Base-by-base conservation (phyloP, 2,113 vertebrate genomes). In the Thalassoma bifasciatum region DNA sequence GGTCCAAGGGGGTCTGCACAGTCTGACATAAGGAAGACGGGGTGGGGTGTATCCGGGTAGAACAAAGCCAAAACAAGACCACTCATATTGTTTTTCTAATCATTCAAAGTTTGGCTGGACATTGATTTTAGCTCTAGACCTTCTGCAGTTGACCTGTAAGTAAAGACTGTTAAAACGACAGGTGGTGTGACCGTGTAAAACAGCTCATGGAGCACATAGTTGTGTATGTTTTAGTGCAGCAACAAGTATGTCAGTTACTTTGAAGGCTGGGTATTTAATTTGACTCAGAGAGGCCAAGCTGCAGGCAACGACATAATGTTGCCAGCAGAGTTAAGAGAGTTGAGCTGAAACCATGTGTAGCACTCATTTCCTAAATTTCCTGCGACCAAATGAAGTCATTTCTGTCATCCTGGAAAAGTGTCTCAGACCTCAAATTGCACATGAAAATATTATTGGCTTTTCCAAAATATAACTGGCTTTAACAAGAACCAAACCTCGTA, bases 331-430 rank as follows among this genome's bases (percentile, higher is more conserved):
- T 63, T 24, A 19, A 64, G 51, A 54, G 44, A 78, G 75, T n/a
- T 74, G 75, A 58, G 58, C 50, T 76, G 49, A 76, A 78, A 84
- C 26, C 78, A 67, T 58, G 73, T 66, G 34, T 49, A 34, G 46
- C 5, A 11, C 34, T 83, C 67, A 66, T 74, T 86, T 85, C 52
- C 73, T 63, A 75, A 54, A 77, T 72, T 75, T 75, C 72, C 68
- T 67, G n/a, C 46, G 12, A 80, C 44, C 50, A 60, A 57, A 72
- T 81, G 24, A 50, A 81, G 59, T 81, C n/a, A 61, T 77, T 80
- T 46, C 22, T 65, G 54, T 24, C 37, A 72, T 71, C 46, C 51
- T 26, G 58, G 66, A 75, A 10, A 60, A 66, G 24, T 12, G n/a
- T 46, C 38, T 73, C 51, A 66, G 47, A 60, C 8, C 6, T 50